A percentile compares a stretch with the other conserved stretches of the same genome.
phyloP scores from a whole-genome alignment of 2,797 vertebrate species.

The Chiroxiphia lanceolata region DNA sequence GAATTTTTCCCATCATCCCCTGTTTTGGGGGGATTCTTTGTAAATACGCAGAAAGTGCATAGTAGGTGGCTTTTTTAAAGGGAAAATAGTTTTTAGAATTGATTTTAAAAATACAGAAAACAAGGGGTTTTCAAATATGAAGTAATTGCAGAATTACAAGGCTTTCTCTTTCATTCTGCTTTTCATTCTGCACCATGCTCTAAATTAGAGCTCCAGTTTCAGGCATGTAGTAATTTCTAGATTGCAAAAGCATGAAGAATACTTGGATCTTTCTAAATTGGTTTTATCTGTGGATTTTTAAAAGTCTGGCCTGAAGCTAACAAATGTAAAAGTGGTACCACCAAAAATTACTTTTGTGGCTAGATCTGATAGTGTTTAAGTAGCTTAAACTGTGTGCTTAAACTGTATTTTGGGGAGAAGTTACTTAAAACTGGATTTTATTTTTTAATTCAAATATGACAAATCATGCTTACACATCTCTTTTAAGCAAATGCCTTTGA shows the following conservation, averaged over 20 bases:
- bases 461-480: background rate
- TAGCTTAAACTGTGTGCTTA: background rate
- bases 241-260: background rate
- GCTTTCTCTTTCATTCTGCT: background rate
- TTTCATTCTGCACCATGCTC: constrained; percentile 3
- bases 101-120: background rate
- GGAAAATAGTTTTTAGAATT: background rate
- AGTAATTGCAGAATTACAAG: background rate
- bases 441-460: background rate
- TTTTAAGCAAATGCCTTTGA: constrained; percentile 10
- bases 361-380: background rate
- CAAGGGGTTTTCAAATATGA: background rate
- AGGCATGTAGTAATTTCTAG: background rate
- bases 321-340: background rate
- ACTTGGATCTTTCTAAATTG: background rate
- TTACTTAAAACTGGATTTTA: background rate
- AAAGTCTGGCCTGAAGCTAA: background rate
- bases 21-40: constrained; percentile 34
- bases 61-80: background rate
- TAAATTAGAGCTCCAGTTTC: constrained; percentile 55
- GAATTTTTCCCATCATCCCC: background rate
- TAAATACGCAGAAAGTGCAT: background rate
- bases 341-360: background rate
- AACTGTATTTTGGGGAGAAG: background rate
- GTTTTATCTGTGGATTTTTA: background rate